Base-by-base conservation (phyloP, 2,888 invertebrate species). In the Uloborus plumipes region DNA sequence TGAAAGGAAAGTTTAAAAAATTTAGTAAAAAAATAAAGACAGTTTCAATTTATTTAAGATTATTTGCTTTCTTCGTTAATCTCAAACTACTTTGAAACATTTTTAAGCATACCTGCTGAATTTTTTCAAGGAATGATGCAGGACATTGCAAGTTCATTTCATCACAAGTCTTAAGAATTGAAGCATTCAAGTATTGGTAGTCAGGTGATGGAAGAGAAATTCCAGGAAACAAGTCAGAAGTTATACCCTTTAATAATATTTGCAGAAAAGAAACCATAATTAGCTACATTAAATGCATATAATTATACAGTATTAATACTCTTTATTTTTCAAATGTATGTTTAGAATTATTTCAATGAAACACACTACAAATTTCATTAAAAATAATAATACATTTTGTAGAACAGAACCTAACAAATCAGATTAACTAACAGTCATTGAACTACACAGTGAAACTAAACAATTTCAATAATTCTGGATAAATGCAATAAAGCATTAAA, bases 81-180 rank as follows among this genome's bases (percentile, higher is more conserved):
- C 9, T 1, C 1, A 39, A 39, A 39, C 7, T 39, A 26, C 9
- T 39, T 39, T 39, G 3, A 39, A 39, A 62, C 11, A 26, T 20
- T 26, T 18, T 20, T 62, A n/a, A 39, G 13, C 14, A 47, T 85
- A 89, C 89, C 88, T 90, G 90, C 84, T 90, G 90, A 61, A 90
- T 90, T 86, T 90, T 90, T 87, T 96, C 95, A 86, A 96, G 89
- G 88, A 98, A 97, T 90, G 94, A 94, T 0, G 92, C 92, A 0
- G 94, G 94, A 84, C 94, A 93, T 89, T 97, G 96, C 2, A 91
- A 87, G 85, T 90, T 90, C 85, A 88, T 87, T 85, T 88, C 88
- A 65, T 84, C 80, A 85, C 90, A 90, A 86, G 89, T 88, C 67
- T 88, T 88, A 58, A 86, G 85, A 7, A 90, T 87, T 61, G 87